phyloP scores from a whole-genome alignment of 2,888 invertebrate genomes.

The Invenusta paracnida region DNA sequence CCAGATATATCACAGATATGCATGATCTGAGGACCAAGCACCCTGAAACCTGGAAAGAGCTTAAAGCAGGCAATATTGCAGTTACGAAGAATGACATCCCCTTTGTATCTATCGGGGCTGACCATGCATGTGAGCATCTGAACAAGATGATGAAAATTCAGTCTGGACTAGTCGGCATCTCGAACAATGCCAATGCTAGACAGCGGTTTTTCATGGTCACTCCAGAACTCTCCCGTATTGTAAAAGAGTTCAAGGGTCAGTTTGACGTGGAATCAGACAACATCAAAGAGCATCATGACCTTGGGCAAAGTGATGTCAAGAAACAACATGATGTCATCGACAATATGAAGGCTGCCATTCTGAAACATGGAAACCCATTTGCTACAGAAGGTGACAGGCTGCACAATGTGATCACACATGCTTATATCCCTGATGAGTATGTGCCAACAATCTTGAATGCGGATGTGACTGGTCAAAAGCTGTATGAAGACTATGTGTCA shows the following conservation, averaged over 20 bases:
- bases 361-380: slow-evolving; percentile 44
- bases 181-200: slow-evolving; percentile 27
- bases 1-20: slow-evolving; percentile 43
- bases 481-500: slow-evolving; percentile 46
- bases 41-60: slow-evolving; percentile 35
- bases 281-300: slow-evolving; percentile 25
- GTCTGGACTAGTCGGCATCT: slow-evolving; percentile 27
- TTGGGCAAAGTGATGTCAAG: slow-evolving; percentile 36
- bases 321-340: slow-evolving; percentile 42
- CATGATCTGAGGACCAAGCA: slow-evolving; percentile 39
- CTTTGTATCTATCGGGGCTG: slow-evolving; percentile 32
- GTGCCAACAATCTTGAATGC: slow-evolving; percentile 45
- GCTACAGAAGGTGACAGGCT: slow-evolving; percentile 42
- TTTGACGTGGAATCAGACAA: slow-evolving; percentile 27
- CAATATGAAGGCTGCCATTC: slow-evolving; percentile 44
- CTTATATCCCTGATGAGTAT: slow-evolving; percentile 44
- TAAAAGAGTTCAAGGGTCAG: slow-evolving; percentile 29
- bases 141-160: slow-evolving; percentile 41
- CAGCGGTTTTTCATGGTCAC: slow-evolving; percentile 25
- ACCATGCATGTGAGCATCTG: slow-evolving; percentile 46
- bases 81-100: slow-evolving; percentile 27
- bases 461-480: slow-evolving; percentile 45
- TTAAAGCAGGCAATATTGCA: slow-evolving; percentile 24
- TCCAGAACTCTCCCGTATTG: slow-evolving; percentile 27
- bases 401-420: slow-evolving; percentile 43